Conservation (phyloP, 2,113 vertebrate species). For the Lipophrys pholis region DNA sequence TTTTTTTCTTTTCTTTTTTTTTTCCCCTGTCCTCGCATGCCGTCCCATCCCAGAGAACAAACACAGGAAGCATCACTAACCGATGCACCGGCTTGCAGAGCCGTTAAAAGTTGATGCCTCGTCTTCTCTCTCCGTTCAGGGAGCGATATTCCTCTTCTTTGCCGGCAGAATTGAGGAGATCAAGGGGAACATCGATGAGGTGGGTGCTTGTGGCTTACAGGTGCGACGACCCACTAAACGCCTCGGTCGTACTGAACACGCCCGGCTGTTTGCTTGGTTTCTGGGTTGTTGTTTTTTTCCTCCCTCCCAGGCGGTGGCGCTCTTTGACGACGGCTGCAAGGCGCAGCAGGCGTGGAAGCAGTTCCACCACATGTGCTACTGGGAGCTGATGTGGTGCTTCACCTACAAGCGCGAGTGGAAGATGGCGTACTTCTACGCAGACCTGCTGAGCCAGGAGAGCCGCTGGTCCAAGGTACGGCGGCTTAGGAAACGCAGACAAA, state of each 20-base stretch:
- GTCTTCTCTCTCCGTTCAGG: constrained; percentile 66
- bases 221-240: no score
- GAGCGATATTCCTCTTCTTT: constrained; percentile 89
- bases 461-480: constrained; percentile 86
- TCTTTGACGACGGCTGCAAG: constrained; percentile 87
- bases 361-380: constrained; percentile 91
- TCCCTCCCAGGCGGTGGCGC: constrained; percentile 79
- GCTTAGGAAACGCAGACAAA: no score
- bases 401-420: constrained; percentile 86
- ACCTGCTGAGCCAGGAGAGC: constrained; percentile 87
- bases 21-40: constrained; percentile 43
- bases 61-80: constrained; percentile 16
- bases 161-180: constrained; percentile 87
- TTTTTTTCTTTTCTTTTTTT: no score
- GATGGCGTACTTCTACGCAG: constrained; percentile 88
- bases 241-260: no score
- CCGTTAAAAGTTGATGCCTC: background rate
- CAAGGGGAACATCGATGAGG: constrained; percentile 88
- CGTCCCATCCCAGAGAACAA: constrained; percentile 75
- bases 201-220: constrained; percentile 38
- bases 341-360: constrained; percentile 88
- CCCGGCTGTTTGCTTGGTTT: no score
- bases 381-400: constrained; percentile 91
- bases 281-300: background rate
- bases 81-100: no score